Evolutionary conservation across 2,888 invertebrate species (phyloP).

Genomic region (Lasius platythorax): DNA sequence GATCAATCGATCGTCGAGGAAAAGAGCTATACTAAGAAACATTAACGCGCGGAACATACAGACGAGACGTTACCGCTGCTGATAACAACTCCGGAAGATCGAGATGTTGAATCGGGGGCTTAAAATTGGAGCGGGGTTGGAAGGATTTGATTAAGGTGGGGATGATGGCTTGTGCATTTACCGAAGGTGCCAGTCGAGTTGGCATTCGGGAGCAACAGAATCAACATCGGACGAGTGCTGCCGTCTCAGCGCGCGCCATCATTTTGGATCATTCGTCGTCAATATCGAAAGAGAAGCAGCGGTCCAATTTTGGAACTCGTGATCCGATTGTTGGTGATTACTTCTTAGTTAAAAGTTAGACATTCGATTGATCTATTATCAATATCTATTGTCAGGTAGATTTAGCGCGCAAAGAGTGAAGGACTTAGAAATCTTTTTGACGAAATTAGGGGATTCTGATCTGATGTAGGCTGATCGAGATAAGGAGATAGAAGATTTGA

Average conservation of each 20-base stretch:
- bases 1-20: neutral
- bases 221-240: slow-evolving; percentile 16
- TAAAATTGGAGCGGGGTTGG: slow-evolving; percentile 16
- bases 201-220: slow-evolving; percentile 40
- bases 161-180: slow-evolving; percentile 33
- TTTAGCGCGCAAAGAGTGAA: neutral
- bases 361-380: neutral
- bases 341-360: slow-evolving; percentile 12
- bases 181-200: slow-evolving; percentile 47
- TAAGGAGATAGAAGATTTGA: slow-evolving; percentile 10
- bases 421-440: neutral
- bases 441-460: neutral
- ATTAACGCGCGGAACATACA: neutral
- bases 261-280: neutral
- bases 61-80: slow-evolving; percentile 6
- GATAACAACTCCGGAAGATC: slow-evolving; percentile 38
- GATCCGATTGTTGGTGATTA: slow-evolving; percentile 4
- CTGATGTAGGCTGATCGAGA: neutral
- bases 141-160: slow-evolving; percentile 42
- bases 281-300: neutral
- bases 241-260: neutral
- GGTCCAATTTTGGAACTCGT: neutral
- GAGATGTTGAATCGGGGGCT: slow-evolving; percentile 5
- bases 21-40: neutral
- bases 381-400: neutral